Conservation (phyloP, 1,140 invertebrate genomes). For the Oppia nitens region DNA sequence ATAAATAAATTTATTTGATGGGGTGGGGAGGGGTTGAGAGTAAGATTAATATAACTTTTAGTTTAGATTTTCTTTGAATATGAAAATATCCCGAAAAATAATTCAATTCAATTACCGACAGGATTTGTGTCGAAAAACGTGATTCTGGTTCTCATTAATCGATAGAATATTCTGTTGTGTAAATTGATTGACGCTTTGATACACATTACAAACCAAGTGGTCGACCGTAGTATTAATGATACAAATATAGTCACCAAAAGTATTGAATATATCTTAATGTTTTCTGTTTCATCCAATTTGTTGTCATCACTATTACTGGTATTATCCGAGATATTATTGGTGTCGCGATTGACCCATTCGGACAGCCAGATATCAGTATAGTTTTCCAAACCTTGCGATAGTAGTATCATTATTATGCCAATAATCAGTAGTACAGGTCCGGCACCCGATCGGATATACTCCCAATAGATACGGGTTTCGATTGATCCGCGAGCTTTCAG, state of each 20-base stretch:
- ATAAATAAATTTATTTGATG: too few relatives aligned
- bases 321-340: neutral
- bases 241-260: slow-evolving; percentile 28
- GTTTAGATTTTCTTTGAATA: neutral
- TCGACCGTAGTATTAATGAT: slow-evolving; percentile 37
- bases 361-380: slow-evolving; percentile 22
- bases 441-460: slow-evolving; percentile 20
- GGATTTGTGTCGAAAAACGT: slow-evolving; percentile 74
- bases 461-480: slow-evolving; percentile 14
- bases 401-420: slow-evolving; percentile 17
- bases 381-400: slow-evolving; percentile 22
- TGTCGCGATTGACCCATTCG: slow-evolving; percentile 13
- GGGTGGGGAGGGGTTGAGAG: too few relatives aligned
- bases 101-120: too few relatives aligned
- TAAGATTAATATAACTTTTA: neutral
- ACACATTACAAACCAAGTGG: slow-evolving; percentile 55
- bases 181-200: slow-evolving; percentile 54
- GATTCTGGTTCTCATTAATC: slow-evolving; percentile 59
- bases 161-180: slow-evolving; percentile 65
- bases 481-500: slow-evolving; percentile 17
- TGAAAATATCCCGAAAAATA: too few relatives aligned
- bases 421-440: slow-evolving; percentile 12
- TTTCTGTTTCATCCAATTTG: neutral
- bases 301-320: neutral
- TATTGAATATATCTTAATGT: slow-evolving; percentile 25